Conservation (phyloP, 2,113 vertebrate genomes). For the Tinamus guttatus region DNA sequence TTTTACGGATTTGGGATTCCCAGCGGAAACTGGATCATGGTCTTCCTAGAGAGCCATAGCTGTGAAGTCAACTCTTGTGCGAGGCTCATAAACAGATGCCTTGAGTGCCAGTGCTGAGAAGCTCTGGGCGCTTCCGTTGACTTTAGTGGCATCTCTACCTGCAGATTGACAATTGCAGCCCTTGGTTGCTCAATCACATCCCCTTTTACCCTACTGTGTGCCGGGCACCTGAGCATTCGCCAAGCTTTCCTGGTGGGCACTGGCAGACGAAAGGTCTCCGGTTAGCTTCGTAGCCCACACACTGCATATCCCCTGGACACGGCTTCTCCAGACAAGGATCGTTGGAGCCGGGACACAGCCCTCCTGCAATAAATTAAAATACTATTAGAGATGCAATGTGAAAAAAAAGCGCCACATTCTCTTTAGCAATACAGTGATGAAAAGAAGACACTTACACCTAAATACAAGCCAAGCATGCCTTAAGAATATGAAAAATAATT, state of each 20-base stretch:
- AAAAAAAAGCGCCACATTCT: background rate
- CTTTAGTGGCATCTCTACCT: background rate
- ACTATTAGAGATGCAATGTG: background rate
- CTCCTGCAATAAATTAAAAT: constrained; percentile 79
- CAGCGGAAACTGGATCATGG: background rate
- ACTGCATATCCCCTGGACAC: constrained; percentile 95
- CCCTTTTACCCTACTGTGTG: background rate
- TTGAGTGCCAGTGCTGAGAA: background rate
- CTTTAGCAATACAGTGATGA: background rate
- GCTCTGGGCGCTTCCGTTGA: background rate
- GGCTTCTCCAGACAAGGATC: constrained; percentile 91
- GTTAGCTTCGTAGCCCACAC: constrained; percentile 86
- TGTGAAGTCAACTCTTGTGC: background rate
- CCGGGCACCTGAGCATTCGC: constrained; percentile 91
- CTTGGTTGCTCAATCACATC: background rate
- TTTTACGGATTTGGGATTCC: background rate
- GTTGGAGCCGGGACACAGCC: constrained; percentile 84
- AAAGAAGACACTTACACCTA: background rate
- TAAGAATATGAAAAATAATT: background rate
- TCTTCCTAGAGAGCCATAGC: background rate
- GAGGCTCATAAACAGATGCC: background rate
- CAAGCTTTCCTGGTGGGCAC: constrained; percentile 94
- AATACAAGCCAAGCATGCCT: background rate
- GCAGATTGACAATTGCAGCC: background rate
- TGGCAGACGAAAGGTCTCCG: constrained; percentile 91